These are phyloP conservation scores for Aphelocoma californica DNA, from an alignment of 2,797 vertebrate genomes.

Conservation along the genomic window DNA sequence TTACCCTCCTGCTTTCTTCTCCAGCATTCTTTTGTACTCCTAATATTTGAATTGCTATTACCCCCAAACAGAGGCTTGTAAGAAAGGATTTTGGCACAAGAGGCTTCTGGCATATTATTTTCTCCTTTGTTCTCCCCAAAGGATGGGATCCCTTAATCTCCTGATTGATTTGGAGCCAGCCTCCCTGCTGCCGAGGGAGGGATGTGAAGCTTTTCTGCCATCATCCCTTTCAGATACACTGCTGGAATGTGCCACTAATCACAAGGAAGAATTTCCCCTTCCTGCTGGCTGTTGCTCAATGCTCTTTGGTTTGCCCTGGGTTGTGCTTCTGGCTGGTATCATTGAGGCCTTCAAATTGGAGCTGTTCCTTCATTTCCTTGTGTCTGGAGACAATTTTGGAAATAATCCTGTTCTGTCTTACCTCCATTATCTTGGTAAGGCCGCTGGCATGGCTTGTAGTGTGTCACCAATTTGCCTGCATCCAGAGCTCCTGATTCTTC, in stretches of 20 bases:
- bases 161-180: not conserved
- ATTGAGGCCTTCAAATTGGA: not conserved
- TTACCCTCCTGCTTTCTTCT: not conserved
- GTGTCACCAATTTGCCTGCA: not conserved
- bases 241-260: not conserved
- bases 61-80: not conserved
- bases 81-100: not conserved
- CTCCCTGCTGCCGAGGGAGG: not conserved
- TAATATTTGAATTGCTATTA: not conserved
- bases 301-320: not conserved
- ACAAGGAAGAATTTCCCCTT: not conserved
- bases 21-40: not conserved
- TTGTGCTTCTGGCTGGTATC: not conserved
- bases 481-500: not conserved
- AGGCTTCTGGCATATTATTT: not conserved
- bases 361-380: not conserved
- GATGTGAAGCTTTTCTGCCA: not conserved
- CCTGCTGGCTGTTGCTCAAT: not conserved
- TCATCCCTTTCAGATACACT: not conserved
- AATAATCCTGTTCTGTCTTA: not conserved
- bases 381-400: not conserved
- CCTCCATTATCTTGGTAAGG: not conserved
- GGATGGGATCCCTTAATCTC: not conserved
- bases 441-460: fast-evolving
- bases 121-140: not conserved